Conservation (phyloP, 2,797 vertebrate genomes). For the Crenuchus spilurus region DNA sequence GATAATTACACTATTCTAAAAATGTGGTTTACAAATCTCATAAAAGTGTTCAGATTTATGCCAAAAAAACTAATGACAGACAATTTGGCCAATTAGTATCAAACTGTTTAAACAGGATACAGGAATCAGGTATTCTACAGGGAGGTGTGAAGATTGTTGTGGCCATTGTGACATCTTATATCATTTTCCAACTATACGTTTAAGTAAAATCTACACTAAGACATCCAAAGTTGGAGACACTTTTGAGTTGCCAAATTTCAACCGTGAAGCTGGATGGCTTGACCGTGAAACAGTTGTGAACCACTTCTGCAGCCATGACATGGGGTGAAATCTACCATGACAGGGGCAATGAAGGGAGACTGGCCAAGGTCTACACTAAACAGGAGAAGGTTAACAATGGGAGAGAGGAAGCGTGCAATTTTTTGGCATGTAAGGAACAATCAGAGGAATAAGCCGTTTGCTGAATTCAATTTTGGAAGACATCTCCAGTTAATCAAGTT, state of each 20-base stretch:
- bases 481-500: conserved; percentile 36
- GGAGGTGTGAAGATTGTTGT: too few relatives aligned
- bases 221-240: conserved; percentile 3
- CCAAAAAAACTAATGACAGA: too few relatives aligned
- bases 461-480: conserved; percentile 22
- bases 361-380: conserved; percentile 32
- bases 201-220: neutral
- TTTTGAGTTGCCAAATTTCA: neutral
- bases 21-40: too few relatives aligned
- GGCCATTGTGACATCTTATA: too few relatives aligned
- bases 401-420: conserved; percentile 2
- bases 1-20: too few relatives aligned
- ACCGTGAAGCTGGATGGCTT: neutral
- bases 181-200: neutral
- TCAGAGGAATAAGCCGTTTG: conserved; percentile 26
- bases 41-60: too few relatives aligned
- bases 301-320: conserved; percentile 28
- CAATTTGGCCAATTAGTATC: too few relatives aligned
- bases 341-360: conserved; percentile 40
- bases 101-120: too few relatives aligned
- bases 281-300: conserved; percentile 27
- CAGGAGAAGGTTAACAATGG: conserved; percentile 30
- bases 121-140: too few relatives aligned
- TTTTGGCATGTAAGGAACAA: conserved; percentile 22
- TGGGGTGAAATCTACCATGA: conserved; percentile 50